Evolutionary conservation across 1,140 invertebrate genomes (phyloP), one percentile per base, ranked within the genome.

Genomic region (Sogatella furcifera): DNA sequence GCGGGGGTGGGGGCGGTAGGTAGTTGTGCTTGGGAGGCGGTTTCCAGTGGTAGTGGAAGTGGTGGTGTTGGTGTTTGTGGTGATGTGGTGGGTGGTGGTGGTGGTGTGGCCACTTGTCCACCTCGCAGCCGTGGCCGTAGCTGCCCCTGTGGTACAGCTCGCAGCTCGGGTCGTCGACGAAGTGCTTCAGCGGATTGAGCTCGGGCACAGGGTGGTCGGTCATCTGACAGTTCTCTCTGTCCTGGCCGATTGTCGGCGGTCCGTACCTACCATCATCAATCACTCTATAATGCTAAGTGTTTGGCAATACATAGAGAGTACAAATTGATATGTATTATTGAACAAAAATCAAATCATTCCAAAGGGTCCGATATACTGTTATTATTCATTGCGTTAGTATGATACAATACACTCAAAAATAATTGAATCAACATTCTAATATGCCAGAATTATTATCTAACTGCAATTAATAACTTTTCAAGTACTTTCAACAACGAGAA

Each of bases 141-240:
- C 86, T 89, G 0, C 85, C 86, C 46, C 87, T 73, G 55, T 89
- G 82, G 60, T 89, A 90, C 19, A 90, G 74, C 69, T 89, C 86
- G 42, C 85, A 86, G 0, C 80, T 78, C 0, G 74, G 69, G 69
- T 84, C 82, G 11, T 79, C 73, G 0, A 78, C 72, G 0, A 85
- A 73, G 58, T 84, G 80, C 0, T 70, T 68, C 5, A 72, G 68
- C 9, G 80, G 78, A 57, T 82, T 77, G 56, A 87, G 79, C 57
- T 88, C 80, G 2, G 77, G 72, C 0, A 78, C 76, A 0, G 86
- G 83, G 69, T 82, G 84, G 64, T 89, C 86, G 2, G 84, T 87
- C 5, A 90, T 66, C 21, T 84, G 81, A 66, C 88, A 90, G 67
- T 86, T 86, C 62, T 85, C 82, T 1, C 80, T 70, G 17, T 80